Base-by-base conservation (phyloP, 2,797 vertebrate species). In the Malurus leucopterus region DNA sequence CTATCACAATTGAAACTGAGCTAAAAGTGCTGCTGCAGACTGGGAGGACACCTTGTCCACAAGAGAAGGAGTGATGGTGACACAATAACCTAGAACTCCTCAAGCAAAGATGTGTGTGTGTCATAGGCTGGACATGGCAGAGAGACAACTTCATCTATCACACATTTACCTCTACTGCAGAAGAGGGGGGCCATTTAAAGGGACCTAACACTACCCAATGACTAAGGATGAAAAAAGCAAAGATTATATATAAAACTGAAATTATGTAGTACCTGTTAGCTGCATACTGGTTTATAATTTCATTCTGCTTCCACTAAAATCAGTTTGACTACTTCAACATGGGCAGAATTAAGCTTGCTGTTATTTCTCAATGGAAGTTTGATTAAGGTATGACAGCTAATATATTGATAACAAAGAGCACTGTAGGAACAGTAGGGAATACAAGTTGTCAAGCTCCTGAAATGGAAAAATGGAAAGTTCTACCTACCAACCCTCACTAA, bases 281-380 rank as follows among this genome's bases (percentile, higher is more conserved):
- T 67, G 27, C 76, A 26, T 53, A 68, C 36, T 32, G 15, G 49
- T 44, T 84, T 87, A 26, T 70, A 63, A 78, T 83, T 86, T 83
- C n/a, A 53, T 82, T 78, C 34, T 67, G 17, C n/a, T 86, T 51
- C 51, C 55, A 34, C 65, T 84, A 19, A 79, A 78, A 41, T 69
- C 8, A 4, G 32, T 74, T 82, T 77, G 44, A 49, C 54, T 77
- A 30, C 43, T 74, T 93, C 27, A 87, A 17, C 17, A 36, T 4
- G 3, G 11, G 16, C 13, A 83, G 57, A 89, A 71, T 71, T 54
- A 71, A 13, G 26, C 18, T 54, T 65, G 30, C 40, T 77, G 22
- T 27, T 80, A 44, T 80, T 93, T 72, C 44, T 87, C 72, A 69
- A 6, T 58, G 29, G 18, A 84, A 72, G 29, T 75, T 84, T 62